Evolutionary conservation across 1,140 invertebrate genomes (phyloP).

Genomic region (Apis cerana): DNA sequence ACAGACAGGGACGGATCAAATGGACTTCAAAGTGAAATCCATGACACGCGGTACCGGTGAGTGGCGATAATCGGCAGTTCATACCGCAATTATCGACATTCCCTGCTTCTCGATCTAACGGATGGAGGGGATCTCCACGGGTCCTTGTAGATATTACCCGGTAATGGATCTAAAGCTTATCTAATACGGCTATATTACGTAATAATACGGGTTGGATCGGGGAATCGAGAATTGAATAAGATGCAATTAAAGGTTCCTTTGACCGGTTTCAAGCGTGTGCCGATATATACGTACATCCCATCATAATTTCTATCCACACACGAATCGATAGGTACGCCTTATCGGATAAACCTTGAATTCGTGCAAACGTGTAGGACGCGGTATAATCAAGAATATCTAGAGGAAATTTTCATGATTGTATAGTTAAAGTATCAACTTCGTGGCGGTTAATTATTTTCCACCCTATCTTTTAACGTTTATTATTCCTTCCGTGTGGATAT

Average conservation of each 20-base stretch:
- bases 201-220: constrained; percentile 24
- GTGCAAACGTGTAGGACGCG: accelerated
- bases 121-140: constrained; percentile 20
- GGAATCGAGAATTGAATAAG: constrained; percentile 32
- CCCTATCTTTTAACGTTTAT: neutral
- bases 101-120: constrained; percentile 36
- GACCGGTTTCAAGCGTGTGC: neutral
- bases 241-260: constrained; percentile 43
- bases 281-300: neutral
- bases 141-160: constrained; percentile 42
- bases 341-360: neutral
- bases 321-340: neutral
- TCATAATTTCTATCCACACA: neutral
- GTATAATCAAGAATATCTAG: neutral
- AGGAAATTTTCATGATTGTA: neutral
- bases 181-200: constrained; percentile 24
- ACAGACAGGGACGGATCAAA: constrained; percentile 43
- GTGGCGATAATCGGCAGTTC: constrained; percentile 40
- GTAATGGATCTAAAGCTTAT: constrained; percentile 48
- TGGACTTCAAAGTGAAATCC: constrained; percentile 44
- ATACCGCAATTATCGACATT: constrained; percentile 49
- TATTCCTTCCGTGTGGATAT: neutral
- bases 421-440: neutral
- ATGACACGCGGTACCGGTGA: constrained; percentile 28
- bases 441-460: neutral